These are phyloP conservation scores for Drosophila multiciliata DNA, from an alignment of 2,888 invertebrate genomes.

Conservation along the genomic window DNA sequence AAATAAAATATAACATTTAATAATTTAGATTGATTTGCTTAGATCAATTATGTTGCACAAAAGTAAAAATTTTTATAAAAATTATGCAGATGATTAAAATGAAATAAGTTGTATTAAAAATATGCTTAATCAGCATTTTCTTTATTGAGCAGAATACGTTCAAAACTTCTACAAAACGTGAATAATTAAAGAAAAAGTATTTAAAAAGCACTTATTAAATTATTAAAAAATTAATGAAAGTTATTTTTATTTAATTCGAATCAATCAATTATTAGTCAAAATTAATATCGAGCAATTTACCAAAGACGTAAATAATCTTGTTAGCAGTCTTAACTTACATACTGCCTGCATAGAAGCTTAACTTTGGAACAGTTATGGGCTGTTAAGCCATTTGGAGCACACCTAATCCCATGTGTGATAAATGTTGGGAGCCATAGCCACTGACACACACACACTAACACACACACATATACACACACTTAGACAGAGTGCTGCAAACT, in stretches of 20 bases:
- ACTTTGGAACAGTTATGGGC: constrained; percentile 22
- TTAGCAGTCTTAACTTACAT: not conserved
- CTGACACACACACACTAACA: constrained; percentile 29
- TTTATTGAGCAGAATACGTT: not conserved
- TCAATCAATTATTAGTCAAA: not conserved
- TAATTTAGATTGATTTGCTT: too few species aligned
- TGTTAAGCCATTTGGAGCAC: constrained; percentile 40
- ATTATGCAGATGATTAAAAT: not conserved
- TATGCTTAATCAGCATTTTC: too few species aligned
- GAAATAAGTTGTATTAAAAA: not conserved
- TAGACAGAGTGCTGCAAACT: not conserved
- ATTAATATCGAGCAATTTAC: not conserved
- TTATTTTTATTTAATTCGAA: not conserved
- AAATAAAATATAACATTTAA: not conserved
- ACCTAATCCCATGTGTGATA: constrained; percentile 46
- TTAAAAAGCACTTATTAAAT: not conserved
- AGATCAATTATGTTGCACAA: not conserved
- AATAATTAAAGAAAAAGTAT: not conserved
- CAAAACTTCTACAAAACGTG: not conserved
- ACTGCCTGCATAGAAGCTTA: constrained; percentile 6
- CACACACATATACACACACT: not conserved
- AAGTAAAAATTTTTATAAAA: not conserved
- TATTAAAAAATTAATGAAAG: not conserved
- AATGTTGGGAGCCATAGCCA: constrained; percentile 31
- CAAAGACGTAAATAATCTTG: not conserved